phyloP scores from a whole-genome alignment of 2,888 invertebrate species.

The Tridacna gigas region DNA sequence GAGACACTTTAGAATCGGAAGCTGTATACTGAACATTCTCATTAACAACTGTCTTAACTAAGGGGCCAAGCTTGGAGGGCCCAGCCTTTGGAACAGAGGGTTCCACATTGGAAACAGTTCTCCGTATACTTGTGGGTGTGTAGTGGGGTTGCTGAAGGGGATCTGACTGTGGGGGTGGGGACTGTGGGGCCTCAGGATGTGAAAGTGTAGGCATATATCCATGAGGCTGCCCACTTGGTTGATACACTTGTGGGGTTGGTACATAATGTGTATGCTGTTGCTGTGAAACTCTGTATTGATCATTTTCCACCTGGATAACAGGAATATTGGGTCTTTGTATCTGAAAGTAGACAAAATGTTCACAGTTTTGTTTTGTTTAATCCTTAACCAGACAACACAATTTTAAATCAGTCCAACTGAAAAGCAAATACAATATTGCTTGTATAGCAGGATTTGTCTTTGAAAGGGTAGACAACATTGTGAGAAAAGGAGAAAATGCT shows the following conservation, averaged over 20 bases:
- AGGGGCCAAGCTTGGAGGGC: neutral
- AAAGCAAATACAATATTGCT: neutral
- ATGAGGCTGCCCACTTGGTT: slow-evolving; percentile 8
- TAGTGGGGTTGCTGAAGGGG: slow-evolving; percentile 15
- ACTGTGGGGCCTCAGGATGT: neutral
- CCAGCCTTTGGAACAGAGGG: slow-evolving; percentile 26
- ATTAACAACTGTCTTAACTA: slow-evolving; percentile 49
- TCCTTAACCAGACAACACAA: neutral
- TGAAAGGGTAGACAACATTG: neutral
- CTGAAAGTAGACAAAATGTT: neutral
- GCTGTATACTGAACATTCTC: slow-evolving; percentile 19
- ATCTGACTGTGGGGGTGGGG: neutral
- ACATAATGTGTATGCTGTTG: slow-evolving; percentile 35
- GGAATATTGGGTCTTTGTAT: slow-evolving; percentile 45
- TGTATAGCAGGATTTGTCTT: neutral
- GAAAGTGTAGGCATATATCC: neutral
- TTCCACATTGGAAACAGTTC: slow-evolving; percentile 29
- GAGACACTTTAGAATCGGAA: neutral
- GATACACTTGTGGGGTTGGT: slow-evolving; percentile 36
- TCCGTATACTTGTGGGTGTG: slow-evolving; percentile 21
- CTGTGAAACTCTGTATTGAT: slow-evolving; percentile 63
- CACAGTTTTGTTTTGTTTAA: neutral
- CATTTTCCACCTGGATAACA: slow-evolving; percentile 71
- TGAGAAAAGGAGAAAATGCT: neutral
- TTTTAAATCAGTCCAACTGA: neutral